Base-by-base conservation (phyloP, 2,888 invertebrate species). In the Melieria crassipennis region DNA sequence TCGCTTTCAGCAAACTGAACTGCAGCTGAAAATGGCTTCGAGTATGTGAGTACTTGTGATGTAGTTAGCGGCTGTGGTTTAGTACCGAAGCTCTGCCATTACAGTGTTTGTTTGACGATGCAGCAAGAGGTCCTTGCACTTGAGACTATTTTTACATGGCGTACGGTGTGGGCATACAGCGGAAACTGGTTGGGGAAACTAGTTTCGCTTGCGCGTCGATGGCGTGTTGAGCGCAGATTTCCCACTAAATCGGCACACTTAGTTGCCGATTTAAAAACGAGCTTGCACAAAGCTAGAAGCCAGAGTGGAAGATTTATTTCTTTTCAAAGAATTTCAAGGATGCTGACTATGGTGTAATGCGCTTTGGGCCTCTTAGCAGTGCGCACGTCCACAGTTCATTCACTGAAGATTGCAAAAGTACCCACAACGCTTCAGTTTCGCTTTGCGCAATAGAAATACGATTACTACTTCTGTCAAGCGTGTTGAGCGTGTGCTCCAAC, bases 71-170 rank as follows among this genome's bases (percentile, higher is more conserved):
- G 30, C 30, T 30, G 30, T 3, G 30, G 30, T 30, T 30, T 30
- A 30, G 30, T 30, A 30, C 30, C 30, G 30, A 30, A 3, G 30
- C 30, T 30, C 30, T 30, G 30, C 16, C 16, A 16, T 16, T 16
- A 2, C 16, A 16, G 16, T 30, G 30, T 30, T 30, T 30, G 30
- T 30, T 30, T 30, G 30, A 30, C 30, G 30, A 30, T 30, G 30
- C 30, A 30, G 30, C 30, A 30, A 60, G 61, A 67, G 67, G 67
- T 67, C 67, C 67, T 67, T 67, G 67, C 67, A 60, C 67, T 67
- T 67, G 60, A 11, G 61, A 67, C 61, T 67, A 67, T 67, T 60
- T 67, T 9, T 52, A 16, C 45, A 46, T 45, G 58, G 10, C 42
- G 55, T 13, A 46, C 4, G 62, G 13, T 5, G 50, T 64, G n/a